Evolutionary conservation across 1,140 invertebrate genomes (phyloP).

Genomic region (Drosophila lowei): DNA sequence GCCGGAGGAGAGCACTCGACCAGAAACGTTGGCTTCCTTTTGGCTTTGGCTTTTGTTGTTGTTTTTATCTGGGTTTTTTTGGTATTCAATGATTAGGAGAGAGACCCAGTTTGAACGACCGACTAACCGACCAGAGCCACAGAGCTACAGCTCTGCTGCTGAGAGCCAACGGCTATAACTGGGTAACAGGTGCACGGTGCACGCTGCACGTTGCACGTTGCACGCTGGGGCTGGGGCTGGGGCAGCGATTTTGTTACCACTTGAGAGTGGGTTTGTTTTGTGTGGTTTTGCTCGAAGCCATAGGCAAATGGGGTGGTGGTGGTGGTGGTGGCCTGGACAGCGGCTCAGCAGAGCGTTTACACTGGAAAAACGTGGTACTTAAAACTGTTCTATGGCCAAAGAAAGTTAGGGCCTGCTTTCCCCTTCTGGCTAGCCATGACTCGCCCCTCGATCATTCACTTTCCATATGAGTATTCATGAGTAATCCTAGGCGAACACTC

Average conservation of each 20-base stretch:
- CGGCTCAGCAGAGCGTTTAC: slow-evolving; percentile 34
- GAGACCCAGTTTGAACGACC: slow-evolving; percentile 72
- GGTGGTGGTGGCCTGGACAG: slow-evolving; percentile 31
- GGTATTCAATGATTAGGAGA: slow-evolving; percentile 44
- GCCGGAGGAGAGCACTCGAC: slow-evolving; percentile 56
- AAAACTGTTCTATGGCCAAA: background rate
- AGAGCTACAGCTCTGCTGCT: slow-evolving; percentile 3
- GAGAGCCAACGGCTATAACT: slow-evolving; percentile 56
- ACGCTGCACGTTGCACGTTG: slow-evolving; percentile 20
- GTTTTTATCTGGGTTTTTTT: slow-evolving; percentile 33
- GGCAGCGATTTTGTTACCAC: slow-evolving; percentile 48
- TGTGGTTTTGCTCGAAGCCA: slow-evolving; percentile 55
- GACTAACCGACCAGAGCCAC: slow-evolving; percentile 59
- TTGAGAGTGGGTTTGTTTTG: slow-evolving; percentile 32
- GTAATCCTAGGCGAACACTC: no score
- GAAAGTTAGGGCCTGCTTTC: no score
- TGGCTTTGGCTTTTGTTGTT: slow-evolving; percentile 47
- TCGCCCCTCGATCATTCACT: no score
- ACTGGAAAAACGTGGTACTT: slow-evolving; percentile 1
- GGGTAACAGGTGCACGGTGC: slow-evolving; percentile 70
- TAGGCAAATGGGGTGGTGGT: slow-evolving; percentile 43
- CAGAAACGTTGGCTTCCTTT: slow-evolving; percentile 77
- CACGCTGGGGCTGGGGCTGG: slow-evolving; percentile 15
- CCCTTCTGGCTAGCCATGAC: no score
- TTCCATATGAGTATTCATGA: no score